A percentile compares a stretch with the other conserved stretches of the same genome.
Evolutionary conservation across 2,113 vertebrate genomes (phyloP).

Genomic region (Sorex fumeus): DNA sequence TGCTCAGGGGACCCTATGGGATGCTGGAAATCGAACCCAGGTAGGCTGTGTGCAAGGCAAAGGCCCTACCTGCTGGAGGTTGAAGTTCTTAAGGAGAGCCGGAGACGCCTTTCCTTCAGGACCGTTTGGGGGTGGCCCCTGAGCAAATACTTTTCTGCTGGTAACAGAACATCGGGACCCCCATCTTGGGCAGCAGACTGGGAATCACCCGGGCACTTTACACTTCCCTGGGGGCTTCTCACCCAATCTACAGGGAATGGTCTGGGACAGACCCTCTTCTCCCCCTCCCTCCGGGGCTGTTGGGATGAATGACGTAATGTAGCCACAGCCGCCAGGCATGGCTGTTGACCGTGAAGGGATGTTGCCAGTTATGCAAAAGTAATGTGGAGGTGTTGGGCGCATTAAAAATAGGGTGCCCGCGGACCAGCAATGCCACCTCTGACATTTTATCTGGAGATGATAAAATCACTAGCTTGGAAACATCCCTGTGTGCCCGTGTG

Average conservation of each 20-base stretch:
- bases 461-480: not conserved
- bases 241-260: too few species aligned
- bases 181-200: not conserved
- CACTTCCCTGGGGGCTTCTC: rapidly evolving
- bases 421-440: not conserved
- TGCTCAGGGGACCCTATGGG: too few species aligned
- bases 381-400: not conserved
- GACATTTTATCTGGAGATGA: not conserved
- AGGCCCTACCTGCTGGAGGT: too few species aligned
- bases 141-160: slow-evolving; percentile 50
- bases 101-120: slow-evolving; percentile 72
- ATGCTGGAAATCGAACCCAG: too few species aligned
- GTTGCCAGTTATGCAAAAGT: not conserved
- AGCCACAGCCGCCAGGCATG: not conserved
- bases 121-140: slow-evolving; percentile 58
- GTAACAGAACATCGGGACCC: not conserved
- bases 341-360: not conserved
- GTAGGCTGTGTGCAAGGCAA: too few species aligned
- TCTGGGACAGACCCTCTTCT: not conserved
- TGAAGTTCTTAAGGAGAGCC: slow-evolving; percentile 82
- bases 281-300: too few species aligned
- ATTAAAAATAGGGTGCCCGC: not conserved
- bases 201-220: rapidly evolving
- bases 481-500: not conserved
- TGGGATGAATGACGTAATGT: too few species aligned